Evolutionary conservation across 1,140 invertebrate species (phyloP), one percentile per base, ranked within the genome.

Genomic region (Uloborus diversus): DNA sequence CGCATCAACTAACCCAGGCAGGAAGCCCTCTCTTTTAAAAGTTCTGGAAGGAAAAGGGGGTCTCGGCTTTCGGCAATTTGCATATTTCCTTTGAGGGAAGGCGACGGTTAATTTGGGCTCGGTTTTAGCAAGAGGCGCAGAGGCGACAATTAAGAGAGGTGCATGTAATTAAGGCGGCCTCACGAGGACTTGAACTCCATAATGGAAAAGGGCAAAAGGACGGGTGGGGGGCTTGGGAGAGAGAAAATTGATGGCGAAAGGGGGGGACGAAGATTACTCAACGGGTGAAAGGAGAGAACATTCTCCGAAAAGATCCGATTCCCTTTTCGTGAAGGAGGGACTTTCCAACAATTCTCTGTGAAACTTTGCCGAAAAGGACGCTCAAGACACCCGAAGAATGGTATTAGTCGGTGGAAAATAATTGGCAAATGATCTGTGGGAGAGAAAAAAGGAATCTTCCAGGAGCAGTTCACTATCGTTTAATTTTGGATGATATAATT

Each of bases 21-120:
- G n/a, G 66, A 56, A 37, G 20, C 27, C 65, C 42, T 47, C n/a
- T n/a, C 65, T 69, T 69, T 69, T 69, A 69, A 69, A 69, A 69
- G 66, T 69, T 69, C 66, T 25, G n/a, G 17, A 11, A 30, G 33
- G 9, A 28, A 49, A 59, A 42, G 20, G 69, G 69, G 69, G 56
- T 42, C 30, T 61, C 69, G 69, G 49, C 53, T 71, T 71, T 71
- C 68, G 53, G 68, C 57, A 75, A 75, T 75, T 75, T 75, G 70
- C 70, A 75, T 75, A 75, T 75, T 75, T 75, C 70, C 70, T 75
- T 64, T 75, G 70, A 75, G 70, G 59, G n/a, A 27, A 51, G 57
- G 42, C 70, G 59, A 51, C 57, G 70, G 70, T 75, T 75, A 75
- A 75, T 75, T 64, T 75, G 69, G 53, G 53, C 69, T 61, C 57